A percentile compares a stretch with the other conserved stretches of the same genome.
phyloP scores from a whole-genome alignment of 2,797 vertebrate genomes.

The Helostoma temminkii region DNA sequence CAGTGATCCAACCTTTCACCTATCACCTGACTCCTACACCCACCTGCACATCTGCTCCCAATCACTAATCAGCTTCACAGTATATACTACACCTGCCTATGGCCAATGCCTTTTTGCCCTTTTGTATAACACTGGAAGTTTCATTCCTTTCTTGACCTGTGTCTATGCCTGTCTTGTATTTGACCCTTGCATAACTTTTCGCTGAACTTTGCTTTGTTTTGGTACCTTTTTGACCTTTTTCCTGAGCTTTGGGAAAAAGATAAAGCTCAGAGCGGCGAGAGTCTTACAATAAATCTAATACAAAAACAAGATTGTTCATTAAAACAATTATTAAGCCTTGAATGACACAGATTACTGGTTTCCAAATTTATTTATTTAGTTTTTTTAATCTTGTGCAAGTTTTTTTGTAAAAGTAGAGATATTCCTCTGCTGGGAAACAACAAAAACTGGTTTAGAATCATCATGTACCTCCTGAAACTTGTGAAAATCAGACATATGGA shows the following conservation, averaged over 20 bases:
- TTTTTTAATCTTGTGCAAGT: too few species aligned
- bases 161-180: background rate
- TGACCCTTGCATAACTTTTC: background rate
- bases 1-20: background rate
- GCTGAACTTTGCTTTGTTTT: slow-evolving; percentile 13
- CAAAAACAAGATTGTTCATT: background rate
- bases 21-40: slow-evolving; percentile 18
- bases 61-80: slow-evolving; percentile 5
- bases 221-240: slow-evolving; percentile 4
- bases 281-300: background rate
- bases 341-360: too few species aligned
- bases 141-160: background rate
- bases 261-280: background rate
- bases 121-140: background rate
- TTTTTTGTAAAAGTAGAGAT: too few species aligned
- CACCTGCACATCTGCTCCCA: slow-evolving; percentile 10
- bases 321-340: too few species aligned
- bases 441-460: slow-evolving; percentile 17
- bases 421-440: too few species aligned
- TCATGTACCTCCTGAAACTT: slow-evolving; percentile 10
- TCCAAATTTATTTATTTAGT: too few species aligned
- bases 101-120: slow-evolving; percentile 4
- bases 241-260: background rate
- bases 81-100: background rate
- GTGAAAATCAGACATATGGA: slow-evolving; percentile 1